These are phyloP conservation scores for Agapostemon virescens DNA, from an alignment of 2,888 invertebrate species.

Conservation along the genomic window DNA sequence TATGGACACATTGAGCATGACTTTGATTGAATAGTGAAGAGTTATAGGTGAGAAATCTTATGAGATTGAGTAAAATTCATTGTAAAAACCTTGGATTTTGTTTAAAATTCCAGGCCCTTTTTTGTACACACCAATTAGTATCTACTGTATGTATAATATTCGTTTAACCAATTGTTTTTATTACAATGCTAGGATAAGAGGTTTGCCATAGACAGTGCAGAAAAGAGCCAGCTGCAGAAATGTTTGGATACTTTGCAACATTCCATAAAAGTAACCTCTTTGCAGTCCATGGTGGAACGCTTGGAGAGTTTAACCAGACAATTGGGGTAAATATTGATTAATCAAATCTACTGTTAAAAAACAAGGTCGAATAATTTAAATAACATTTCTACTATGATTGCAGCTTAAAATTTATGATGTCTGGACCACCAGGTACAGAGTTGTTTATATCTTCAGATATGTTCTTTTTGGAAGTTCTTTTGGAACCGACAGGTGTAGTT, in stretches of 20 bases:
- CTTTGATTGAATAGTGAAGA: too few relatives aligned
- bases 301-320: slow-evolving; percentile 95
- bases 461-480: slow-evolving; percentile 95
- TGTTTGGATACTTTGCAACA: slow-evolving; percentile 95
- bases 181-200: slow-evolving; percentile 88
- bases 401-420: slow-evolving; percentile 93
- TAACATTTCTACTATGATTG: slow-evolving; percentile 50
- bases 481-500: slow-evolving; percentile 91
- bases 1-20: too few relatives aligned
- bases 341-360: neutral
- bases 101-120: too few relatives aligned
- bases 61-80: too few relatives aligned
- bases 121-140: neutral
- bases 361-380: neutral
- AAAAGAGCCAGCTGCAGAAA: slow-evolving; percentile 92
- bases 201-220: slow-evolving; percentile 91
- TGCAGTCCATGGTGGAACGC: slow-evolving; percentile 95
- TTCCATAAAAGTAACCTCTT: slow-evolving; percentile 94
- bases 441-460: slow-evolving; percentile 97
- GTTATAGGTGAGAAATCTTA: too few relatives aligned
- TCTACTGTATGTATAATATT: neutral
- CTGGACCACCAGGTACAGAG: slow-evolving; percentile 89
- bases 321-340: slow-evolving; percentile 84
- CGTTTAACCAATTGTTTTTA: neutral
- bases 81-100: too few relatives aligned